Conservation (phyloP, 2,888 invertebrate species). For the Dynastes maya region DNA sequence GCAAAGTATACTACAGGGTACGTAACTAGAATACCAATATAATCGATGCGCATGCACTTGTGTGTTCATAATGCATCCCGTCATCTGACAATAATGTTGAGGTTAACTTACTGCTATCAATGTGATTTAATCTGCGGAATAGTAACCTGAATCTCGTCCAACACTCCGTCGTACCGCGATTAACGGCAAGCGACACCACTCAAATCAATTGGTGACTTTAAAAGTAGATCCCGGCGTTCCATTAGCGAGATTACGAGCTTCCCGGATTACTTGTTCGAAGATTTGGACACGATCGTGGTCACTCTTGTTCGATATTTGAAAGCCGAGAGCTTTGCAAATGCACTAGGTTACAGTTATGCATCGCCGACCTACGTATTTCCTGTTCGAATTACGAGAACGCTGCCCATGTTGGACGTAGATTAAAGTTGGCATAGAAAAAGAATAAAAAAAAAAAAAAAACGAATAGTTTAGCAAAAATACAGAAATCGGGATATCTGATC, state of each 20-base stretch:
- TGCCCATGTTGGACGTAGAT: not conserved
- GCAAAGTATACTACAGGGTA: slow-evolving; percentile 11
- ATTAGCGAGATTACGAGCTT: slow-evolving; percentile 64
- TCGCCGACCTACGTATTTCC: not conserved
- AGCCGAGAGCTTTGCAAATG: slow-evolving; percentile 33
- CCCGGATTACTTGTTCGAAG: slow-evolving; percentile 49
- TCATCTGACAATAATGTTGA: slow-evolving; percentile 41
- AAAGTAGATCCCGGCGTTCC: slow-evolving; percentile 63
- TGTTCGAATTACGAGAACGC: not conserved
- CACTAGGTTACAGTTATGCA: slow-evolving; percentile 26
- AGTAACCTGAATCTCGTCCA: slow-evolving; percentile 24
- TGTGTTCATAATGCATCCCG: slow-evolving; percentile 24
- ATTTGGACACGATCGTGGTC: slow-evolving; percentile 47
- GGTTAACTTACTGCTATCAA: slow-evolving; percentile 39
- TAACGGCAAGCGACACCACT: slow-evolving; percentile 62
- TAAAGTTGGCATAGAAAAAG: not conserved
- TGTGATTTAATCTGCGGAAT: slow-evolving; percentile 48
- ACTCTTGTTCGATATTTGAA: slow-evolving; percentile 41
- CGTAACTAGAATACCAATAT: slow-evolving; percentile 36
- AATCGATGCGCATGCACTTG: slow-evolving; percentile 31
- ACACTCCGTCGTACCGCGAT: slow-evolving; percentile 52
- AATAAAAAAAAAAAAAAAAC: not conserved
- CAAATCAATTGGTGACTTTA: slow-evolving; percentile 65
- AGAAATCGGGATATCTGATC: not conserved
- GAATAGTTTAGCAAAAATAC: no score